Evolutionary conservation across 2,113 vertebrate species (phyloP), one percentile per base, ranked within the genome.

Genomic region (Caranx melampygus): DNA sequence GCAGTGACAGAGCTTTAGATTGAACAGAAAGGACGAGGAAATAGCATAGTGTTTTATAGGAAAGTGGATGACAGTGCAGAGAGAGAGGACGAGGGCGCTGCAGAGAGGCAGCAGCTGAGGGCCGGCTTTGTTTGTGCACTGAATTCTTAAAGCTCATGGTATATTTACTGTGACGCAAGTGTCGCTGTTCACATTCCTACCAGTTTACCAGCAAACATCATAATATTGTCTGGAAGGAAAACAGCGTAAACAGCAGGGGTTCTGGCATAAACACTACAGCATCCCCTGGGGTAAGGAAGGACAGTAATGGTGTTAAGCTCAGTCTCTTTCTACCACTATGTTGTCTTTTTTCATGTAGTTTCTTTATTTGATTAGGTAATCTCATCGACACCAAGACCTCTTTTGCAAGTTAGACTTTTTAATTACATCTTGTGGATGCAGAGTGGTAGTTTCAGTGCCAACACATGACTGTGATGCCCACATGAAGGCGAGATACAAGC

Each of bases 1-100:
- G 60, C 20, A 15, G 68, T 84, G 89, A 86, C 74, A 90, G 78
- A 87, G 85, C 85, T 79, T 71, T 64, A 87, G 89, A 91, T 78
- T 87, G 87, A 91, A 87, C 74, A 85, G 81, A 82, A 86, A 72
- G 80, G 76, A 78, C 47, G 83, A 88, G 89, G 88, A 93, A 90
- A 90, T 87, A 55, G 87, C 75, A 60, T 47, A 54, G 47, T 74
- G 86, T 78, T 86, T 54, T 77, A 73, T 49, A 47, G 80, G 74
- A 85, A 71, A 73, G 73, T 57, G 76, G 78, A 88, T 63, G 88
- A 75, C 79, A 71, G 77, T 1, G 66, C 49, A 75, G 75, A 61
- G 65, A 54, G 51, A 37, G 52, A 37, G 64, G 72, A 81, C 82
- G 70, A 16, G 83, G 77, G 68, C 74, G 71, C 52, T 49, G 64